A percentile compares a stretch with the other conserved stretches of the same genome.
phyloP scores from a whole-genome alignment of 2,797 vertebrate species.

The Argyrosomus regius region DNA sequence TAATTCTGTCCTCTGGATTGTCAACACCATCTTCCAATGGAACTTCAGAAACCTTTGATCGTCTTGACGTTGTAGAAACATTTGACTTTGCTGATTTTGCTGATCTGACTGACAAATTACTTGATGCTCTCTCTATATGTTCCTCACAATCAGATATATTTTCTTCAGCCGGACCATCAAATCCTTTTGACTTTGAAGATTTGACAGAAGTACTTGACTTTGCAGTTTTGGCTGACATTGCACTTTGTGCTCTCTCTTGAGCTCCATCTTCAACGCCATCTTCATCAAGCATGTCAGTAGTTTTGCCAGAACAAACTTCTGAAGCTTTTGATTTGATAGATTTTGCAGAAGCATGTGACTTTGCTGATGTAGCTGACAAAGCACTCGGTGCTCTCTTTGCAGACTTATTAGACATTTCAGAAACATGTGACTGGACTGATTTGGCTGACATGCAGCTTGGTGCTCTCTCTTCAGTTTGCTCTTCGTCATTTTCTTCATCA shows the following conservation, averaged over 20 bases:
- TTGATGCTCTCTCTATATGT: slow-evolving; percentile 45
- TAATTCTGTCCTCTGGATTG: too few relatives aligned
- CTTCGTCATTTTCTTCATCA: slow-evolving; percentile 21
- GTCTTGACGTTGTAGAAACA: neutral
- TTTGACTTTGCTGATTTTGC: slow-evolving; percentile 61
- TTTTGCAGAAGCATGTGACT: slow-evolving; percentile 48
- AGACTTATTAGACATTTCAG: slow-evolving; percentile 44
- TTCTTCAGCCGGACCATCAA: neutral
- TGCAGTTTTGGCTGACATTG: neutral
- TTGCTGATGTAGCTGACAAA: slow-evolving; percentile 68
- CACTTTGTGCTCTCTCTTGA: slow-evolving; percentile 41
- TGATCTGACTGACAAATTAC: slow-evolving; percentile 54
- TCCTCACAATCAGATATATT: slow-evolving; percentile 3
- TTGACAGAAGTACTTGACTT: too few relatives aligned
- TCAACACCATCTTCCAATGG: too few relatives aligned
- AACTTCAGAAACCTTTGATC: too few relatives aligned
- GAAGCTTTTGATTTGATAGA: slow-evolving; percentile 52
- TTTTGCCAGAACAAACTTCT: slow-evolving; percentile 13
- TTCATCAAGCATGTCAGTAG: neutral
- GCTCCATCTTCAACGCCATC: slow-evolving; percentile 23
- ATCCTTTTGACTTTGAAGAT: slow-evolving; percentile 14
- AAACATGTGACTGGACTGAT: slow-evolving; percentile 56
- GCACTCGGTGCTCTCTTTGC: slow-evolving; percentile 37
- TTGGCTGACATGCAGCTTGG: slow-evolving; percentile 53
- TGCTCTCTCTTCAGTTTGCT: slow-evolving; percentile 62